Percentiles rank a stretch among this genome's conserved stretches.
These are phyloP conservation scores for Triops cancriformis DNA, from an alignment of 1,140 invertebrate genomes.

Conservation along the genomic window DNA sequence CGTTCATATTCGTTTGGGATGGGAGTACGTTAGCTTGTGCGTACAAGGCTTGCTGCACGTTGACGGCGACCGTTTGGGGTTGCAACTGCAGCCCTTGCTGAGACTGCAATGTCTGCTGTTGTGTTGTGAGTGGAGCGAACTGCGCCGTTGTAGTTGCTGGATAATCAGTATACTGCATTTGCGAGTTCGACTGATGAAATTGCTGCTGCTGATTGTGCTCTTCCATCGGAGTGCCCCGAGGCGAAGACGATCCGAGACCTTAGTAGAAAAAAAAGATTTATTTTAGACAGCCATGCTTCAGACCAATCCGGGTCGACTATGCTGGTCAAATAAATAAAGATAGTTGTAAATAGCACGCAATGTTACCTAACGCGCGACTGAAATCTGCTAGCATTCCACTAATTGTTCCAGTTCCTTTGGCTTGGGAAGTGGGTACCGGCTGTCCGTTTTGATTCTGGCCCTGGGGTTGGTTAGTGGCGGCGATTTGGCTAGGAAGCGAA, in stretches of 20 bases:
- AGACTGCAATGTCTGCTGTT: constrained; percentile 21
- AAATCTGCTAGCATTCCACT: constrained; percentile 49
- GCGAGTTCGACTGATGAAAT: constrained; percentile 17
- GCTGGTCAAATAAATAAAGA: constrained; percentile 17
- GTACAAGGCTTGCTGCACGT: constrained; percentile 17
- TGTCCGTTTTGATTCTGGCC: constrained; percentile 18
- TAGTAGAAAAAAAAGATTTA: constrained; percentile 16
- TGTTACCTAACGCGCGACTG: constrained; percentile 43
- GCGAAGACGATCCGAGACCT: constrained; percentile 20
- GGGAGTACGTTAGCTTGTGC: constrained; percentile 15
- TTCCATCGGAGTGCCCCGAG: not conserved
- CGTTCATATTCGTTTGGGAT: constrained; percentile 14
- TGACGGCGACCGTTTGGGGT: not conserved
- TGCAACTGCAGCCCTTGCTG: constrained; percentile 22
- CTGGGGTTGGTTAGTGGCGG: constrained; percentile 14
- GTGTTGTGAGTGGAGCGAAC: not conserved
- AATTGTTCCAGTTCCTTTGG: constrained; percentile 37
- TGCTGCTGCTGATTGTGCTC: constrained; percentile 25
- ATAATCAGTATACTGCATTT: constrained; percentile 20
- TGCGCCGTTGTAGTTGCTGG: not conserved
- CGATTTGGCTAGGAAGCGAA: constrained; percentile 29
- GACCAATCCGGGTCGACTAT: not conserved
- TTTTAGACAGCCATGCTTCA: not conserved
- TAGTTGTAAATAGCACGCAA: not conserved
- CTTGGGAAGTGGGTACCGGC: constrained; percentile 24